Conservation (phyloP, 2,888 invertebrate species). For the Drosophila hamatofila region DNA sequence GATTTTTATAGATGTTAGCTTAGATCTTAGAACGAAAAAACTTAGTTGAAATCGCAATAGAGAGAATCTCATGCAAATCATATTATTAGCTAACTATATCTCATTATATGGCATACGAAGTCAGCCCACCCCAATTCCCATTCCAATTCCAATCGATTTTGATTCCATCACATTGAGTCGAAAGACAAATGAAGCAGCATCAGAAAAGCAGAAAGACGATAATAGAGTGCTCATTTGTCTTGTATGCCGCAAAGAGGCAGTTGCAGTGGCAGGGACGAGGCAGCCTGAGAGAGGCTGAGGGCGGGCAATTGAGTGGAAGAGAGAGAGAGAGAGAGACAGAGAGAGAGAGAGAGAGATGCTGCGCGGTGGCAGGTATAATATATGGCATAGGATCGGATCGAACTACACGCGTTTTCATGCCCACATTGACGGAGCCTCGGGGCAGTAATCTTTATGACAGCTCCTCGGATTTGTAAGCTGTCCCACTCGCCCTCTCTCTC, state of each 20-base stretch:
- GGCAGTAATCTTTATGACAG: conserved; percentile 75
- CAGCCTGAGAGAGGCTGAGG: neutral
- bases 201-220: conserved; percentile 77
- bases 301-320: conserved; percentile 23
- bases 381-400: conserved; percentile 54
- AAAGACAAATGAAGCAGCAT: conserved; percentile 75
- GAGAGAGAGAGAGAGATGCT: conserved; percentile 43
- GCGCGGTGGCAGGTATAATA: conserved; percentile 69
- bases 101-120: neutral
- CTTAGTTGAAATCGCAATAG: neutral
- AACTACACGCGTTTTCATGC: conserved; percentile 69
- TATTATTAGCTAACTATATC: neutral
- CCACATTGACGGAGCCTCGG: conserved; percentile 62
- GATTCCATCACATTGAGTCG: conserved; percentile 52
- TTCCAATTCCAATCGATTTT: neutral
- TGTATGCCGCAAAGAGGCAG: conserved; percentile 63
- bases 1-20: neutral
- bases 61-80: neutral
- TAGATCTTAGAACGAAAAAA: neutral
- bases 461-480: conserved; percentile 53
- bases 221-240: conserved; percentile 79
- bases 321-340: too few relatives aligned
- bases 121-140: neutral
- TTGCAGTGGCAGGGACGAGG: conserved; percentile 30
- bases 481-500: neutral